Conservation (phyloP, 2,113 vertebrate species). For the Engraulis encrasicolus region DNA sequence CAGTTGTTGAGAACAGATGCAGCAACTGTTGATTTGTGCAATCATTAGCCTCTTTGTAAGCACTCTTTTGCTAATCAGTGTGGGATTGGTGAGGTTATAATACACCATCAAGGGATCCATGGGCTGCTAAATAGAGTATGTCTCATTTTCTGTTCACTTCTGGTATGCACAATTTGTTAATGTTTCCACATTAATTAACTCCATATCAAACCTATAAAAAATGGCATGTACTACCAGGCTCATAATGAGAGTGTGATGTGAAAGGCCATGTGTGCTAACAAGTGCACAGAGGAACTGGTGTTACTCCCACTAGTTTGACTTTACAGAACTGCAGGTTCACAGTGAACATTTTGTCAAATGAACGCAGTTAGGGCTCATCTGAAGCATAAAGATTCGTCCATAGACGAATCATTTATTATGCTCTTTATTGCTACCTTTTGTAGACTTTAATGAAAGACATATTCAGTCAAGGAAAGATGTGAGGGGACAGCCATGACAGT, state of each 20-base stretch:
- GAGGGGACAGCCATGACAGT: too few species aligned
- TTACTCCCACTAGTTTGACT: not conserved
- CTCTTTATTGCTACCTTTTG: too few species aligned
- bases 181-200: not conserved
- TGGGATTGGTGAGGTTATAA: not conserved
- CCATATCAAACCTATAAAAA: not conserved
- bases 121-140: not conserved
- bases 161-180: not conserved
- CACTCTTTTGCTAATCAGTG: not conserved
- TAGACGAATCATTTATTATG: too few species aligned
- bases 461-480: too few species aligned
- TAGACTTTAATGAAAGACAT: too few species aligned
- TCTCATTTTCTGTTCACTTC: not conserved
- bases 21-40: not conserved
- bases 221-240: not conserved
- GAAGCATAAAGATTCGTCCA: too few species aligned
- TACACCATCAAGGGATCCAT: not conserved
- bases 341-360: too few species aligned
- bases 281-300: not conserved
- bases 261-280: not conserved
- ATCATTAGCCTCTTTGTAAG: not conserved
- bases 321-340: too few species aligned
- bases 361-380: too few species aligned
- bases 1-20: not conserved
- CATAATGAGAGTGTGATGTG: not conserved